These are phyloP conservation scores for Oncorhynchus gorbuscha DNA, from an alignment of 2,113 vertebrate species.

Conservation along the genomic window DNA sequence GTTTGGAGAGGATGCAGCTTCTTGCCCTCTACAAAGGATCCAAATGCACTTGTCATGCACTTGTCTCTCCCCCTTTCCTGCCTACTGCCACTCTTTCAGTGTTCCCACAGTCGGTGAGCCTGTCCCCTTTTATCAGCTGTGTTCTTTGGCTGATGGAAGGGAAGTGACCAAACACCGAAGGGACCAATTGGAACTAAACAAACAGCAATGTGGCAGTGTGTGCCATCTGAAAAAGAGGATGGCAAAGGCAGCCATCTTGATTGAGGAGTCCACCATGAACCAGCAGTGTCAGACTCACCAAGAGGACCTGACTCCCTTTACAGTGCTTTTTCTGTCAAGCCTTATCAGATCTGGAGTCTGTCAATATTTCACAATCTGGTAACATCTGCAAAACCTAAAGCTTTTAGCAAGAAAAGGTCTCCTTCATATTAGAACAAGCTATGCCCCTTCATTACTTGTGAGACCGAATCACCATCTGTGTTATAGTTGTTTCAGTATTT, in stretches of 20 bases:
- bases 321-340: neutral
- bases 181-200: constrained; percentile 34
- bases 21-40: constrained; percentile 35
- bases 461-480: neutral
- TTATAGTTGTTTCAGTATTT: neutral
- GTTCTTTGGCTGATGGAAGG: constrained; percentile 80
- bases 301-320: too few species aligned
- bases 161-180: constrained; percentile 70
- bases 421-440: too few species aligned
- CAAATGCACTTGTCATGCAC: constrained; percentile 65
- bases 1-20: constrained; percentile 56
- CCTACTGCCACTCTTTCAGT: constrained; percentile 47
- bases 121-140: constrained; percentile 73
- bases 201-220: neutral
- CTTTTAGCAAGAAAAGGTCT: neutral
- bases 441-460: neutral
- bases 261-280: too few species aligned
- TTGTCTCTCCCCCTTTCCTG: constrained; percentile 53
- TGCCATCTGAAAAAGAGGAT: too few species aligned
- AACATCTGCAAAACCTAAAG: neutral
- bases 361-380: neutral
- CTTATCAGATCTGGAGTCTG: neutral
- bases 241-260: too few species aligned
- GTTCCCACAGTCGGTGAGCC: constrained; percentile 72
- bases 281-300: too few species aligned